Percentiles rank a stretch among this genome's conserved stretches.
Evolutionary conservation across 1,140 invertebrate genomes (phyloP).

Genomic region (Acyrthosiphon pisum): DNA sequence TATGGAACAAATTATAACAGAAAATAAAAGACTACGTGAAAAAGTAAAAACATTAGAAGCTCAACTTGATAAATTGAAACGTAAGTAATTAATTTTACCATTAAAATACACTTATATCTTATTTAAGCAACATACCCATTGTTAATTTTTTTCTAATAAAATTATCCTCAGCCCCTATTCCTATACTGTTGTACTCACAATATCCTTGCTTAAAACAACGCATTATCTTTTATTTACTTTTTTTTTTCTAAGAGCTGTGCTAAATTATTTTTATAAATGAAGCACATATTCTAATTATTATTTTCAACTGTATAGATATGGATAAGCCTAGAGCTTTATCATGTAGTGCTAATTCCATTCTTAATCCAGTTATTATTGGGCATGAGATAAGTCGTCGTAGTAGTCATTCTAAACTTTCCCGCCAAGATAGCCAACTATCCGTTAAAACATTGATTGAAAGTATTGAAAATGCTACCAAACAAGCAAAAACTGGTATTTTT

Average conservation of each 20-base stretch:
- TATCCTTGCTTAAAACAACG: neutral
- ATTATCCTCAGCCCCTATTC: neutral
- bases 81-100: constrained; percentile 64
- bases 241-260: neutral
- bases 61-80: constrained; percentile 81
- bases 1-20: constrained; percentile 79
- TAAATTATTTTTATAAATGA: neutral
- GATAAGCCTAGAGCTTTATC: constrained; percentile 56
- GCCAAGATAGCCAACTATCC: constrained; percentile 81
- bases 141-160: neutral
- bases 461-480: constrained; percentile 87
- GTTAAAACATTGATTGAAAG: constrained; percentile 89
- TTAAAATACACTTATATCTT: neutral
- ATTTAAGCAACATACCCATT: neutral
- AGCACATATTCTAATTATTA: neutral
- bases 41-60: constrained; percentile 76
- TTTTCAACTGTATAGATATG: constrained; percentile 26
- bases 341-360: constrained; percentile 54
- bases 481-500: constrained; percentile 74
- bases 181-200: neutral
- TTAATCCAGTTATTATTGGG: constrained; percentile 58
- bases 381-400: constrained; percentile 64
- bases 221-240: neutral
- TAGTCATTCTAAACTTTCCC: constrained; percentile 64
- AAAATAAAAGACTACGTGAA: constrained; percentile 83